These are phyloP conservation scores for Gerris lacustris DNA, from an alignment of 2,888 invertebrate species.

Conservation along the genomic window DNA sequence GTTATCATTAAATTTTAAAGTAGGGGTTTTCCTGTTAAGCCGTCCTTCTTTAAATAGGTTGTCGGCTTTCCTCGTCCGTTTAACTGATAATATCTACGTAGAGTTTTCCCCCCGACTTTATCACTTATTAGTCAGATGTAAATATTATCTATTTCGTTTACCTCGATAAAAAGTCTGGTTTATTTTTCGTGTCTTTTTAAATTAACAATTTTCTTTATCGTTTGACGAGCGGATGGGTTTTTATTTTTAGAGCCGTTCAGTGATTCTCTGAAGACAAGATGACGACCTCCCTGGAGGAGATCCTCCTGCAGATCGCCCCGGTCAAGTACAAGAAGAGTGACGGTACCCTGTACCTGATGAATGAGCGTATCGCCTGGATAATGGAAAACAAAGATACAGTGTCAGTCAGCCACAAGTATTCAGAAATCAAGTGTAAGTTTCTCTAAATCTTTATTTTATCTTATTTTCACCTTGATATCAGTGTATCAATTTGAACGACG, in stretches of 20 bases:
- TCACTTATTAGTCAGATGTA: too few species aligned
- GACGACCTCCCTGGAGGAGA: slow-evolving; percentile 67
- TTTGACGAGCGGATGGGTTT: neutral
- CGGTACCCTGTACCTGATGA: slow-evolving; percentile 91
- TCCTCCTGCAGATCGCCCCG: slow-evolving; percentile 78
- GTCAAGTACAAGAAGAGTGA: slow-evolving; percentile 94
- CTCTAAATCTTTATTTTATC: neutral
- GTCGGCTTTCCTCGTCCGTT: too few species aligned
- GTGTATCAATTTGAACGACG: neutral
- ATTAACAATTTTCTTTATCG: too few species aligned
- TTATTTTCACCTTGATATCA: neutral
- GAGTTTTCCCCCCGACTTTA: too few species aligned
- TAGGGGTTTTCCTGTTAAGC: too few species aligned
- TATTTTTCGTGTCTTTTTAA: too few species aligned
- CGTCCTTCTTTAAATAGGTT: too few species aligned
- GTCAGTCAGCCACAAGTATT: slow-evolving; percentile 82
- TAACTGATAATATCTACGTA: too few species aligned
- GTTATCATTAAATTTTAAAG: too few species aligned
- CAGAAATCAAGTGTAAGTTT: slow-evolving; percentile 83
- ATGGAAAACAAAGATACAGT: slow-evolving; percentile 83
- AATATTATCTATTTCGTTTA: too few species aligned
- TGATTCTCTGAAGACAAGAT: slow-evolving; percentile 20
- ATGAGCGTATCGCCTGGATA: slow-evolving; percentile 92
- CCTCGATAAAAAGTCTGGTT: too few species aligned
- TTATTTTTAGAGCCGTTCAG: neutral